These are phyloP conservation scores for Phrynosoma blainvillii DNA, from an alignment of 2,113 vertebrate species.

Conservation along the genomic window DNA sequence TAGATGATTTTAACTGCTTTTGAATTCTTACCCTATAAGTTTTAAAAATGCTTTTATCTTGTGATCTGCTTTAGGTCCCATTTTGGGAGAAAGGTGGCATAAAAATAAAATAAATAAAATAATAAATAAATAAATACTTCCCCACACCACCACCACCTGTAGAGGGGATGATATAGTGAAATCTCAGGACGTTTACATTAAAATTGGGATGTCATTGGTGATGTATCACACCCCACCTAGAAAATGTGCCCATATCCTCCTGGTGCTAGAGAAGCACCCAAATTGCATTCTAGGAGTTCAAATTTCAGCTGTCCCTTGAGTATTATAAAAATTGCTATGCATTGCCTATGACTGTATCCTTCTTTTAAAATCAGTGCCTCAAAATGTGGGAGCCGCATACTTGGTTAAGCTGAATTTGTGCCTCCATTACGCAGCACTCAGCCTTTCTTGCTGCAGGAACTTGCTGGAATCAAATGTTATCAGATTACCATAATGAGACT, in stretches of 20 bases:
- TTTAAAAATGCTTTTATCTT: too few species aligned
- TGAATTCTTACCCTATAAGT: too few species aligned
- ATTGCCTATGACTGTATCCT: slow-evolving; percentile 34
- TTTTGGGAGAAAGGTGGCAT: too few species aligned
- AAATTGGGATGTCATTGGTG: neutral
- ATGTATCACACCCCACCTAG: accelerated
- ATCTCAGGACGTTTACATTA: neutral
- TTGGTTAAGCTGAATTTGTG: slow-evolving; percentile 21
- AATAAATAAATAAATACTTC: too few species aligned
- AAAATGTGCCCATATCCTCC: accelerated
- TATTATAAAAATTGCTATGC: slow-evolving; percentile 38
- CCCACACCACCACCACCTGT: neutral
- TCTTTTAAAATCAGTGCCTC: slow-evolving; percentile 37
- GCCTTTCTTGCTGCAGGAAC: slow-evolving; percentile 18
- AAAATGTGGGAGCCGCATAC: slow-evolving; percentile 24
- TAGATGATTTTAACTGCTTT: too few species aligned
- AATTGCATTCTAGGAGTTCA: slow-evolving; percentile 6
- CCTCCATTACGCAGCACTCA: slow-evolving; percentile 6
- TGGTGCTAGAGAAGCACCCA: neutral
- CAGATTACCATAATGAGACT: slow-evolving; percentile 48
- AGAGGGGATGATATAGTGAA: neutral
- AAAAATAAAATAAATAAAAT: too few species aligned
- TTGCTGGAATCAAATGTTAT: slow-evolving; percentile 48
- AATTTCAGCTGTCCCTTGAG: slow-evolving; percentile 43
- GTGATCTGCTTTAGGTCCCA: too few species aligned